Base-by-base conservation (phyloP, 2,888 invertebrate species). In the Epinotia bilunana region DNA sequence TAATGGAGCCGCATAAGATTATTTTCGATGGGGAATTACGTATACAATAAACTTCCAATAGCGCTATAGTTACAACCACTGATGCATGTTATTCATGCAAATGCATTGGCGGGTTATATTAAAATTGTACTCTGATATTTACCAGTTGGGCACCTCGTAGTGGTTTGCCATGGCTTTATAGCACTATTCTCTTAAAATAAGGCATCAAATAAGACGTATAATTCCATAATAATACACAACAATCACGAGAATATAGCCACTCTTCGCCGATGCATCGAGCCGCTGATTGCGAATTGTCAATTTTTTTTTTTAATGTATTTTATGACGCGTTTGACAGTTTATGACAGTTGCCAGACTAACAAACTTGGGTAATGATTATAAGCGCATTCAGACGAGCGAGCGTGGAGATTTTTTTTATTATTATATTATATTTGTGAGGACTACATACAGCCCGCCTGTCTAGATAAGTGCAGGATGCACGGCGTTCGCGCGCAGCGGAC, bases 101-200 rank as follows among this genome's bases (percentile, higher is more conserved):
- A 46, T 61, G 46, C n/a, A 43, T 33, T 43, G 20, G 20, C 9
- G 67, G 74, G 75, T 75, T 75, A 67, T 20, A 43, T 9, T 28
- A 2, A 23, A 12, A n/a, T 55, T 18, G 12, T 46, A n/a, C 33
- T 55, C 43, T 20, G 20, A 62, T 57, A 82, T 94, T 94, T 95
- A 98, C 98, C 98, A 98, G 90, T 94, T 97, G 62, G 98, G 98
- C 78, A 98, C 97, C 91, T 98, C 98, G 86, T 98, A 98, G 91
- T 98, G 97, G 87, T 97, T 97, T 68, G 98, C 97, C 98, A 98
- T 97, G 78, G 75, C 81, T 78, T 39, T 20, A 39, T 23, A 43
- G 62, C 6, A 65, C 23, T 62, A 2, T 61, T 72, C 12, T 43
- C 67, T 75, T 75, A 75, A 53, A 65, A 58, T 65, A 61, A 71